Base-by-base conservation (phyloP, 2,888 invertebrate species). In the Acleris laterana region DNA sequence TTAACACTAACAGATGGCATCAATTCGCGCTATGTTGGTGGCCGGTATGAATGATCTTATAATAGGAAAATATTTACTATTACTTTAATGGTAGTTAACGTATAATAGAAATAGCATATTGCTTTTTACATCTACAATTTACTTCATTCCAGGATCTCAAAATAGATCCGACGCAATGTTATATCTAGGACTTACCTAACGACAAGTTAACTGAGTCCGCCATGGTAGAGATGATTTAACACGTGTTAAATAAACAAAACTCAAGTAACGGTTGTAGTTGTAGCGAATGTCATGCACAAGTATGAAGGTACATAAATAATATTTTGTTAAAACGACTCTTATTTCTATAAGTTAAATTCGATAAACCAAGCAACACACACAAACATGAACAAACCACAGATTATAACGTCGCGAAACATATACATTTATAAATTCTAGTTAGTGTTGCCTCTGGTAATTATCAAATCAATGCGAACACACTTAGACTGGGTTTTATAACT, bases 101-200 rank as follows among this genome's bases (percentile, higher is more conserved):
- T 42, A 11, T 19, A 38, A 19, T 44, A 5, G 22, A 28, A 25
- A 16, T 11, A 16, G 6, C 3, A 19, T 22, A 57, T 42, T n/a
- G 13, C 42, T 63, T 11, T 13, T 56, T 25, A 63, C 25, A 44
- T 22, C n/a, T 2, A 4, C 3, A 44, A 17, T 57, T 5, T 20
- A 22, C 20, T 32, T 17, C 2, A 46, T 46, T 13, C 48, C 42
- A 48, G 7, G 55, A 49, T 55, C 62, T 62, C 32, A 62, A 62
- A 55, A 55, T 49, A 62, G 55, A 62, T 55, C 22, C 11, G 32
- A 55, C 53, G 32, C 28, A 61, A 46, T 17, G 13, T 48, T 62
- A 32, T 22, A 63, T 63, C 50, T 63, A 57, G 38, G 25, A 63
- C 63, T 63, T 63, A 57, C 63, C 63, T 42, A 63, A 63, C 42